Base-by-base conservation (phyloP, 2,888 invertebrate species). In the Tortricodes alternella region DNA sequence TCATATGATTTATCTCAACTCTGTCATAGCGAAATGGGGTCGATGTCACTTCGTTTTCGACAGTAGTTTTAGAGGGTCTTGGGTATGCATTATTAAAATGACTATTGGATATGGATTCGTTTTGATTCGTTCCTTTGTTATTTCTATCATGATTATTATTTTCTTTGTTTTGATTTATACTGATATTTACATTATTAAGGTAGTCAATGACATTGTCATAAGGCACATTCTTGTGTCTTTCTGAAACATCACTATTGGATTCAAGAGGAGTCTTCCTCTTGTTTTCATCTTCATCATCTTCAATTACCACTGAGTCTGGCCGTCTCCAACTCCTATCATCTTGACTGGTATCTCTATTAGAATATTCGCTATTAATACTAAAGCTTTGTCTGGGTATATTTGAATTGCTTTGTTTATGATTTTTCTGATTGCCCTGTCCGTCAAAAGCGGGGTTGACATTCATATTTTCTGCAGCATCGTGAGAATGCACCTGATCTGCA, bases 21-120 rank as follows among this genome's bases (percentile, higher is more conserved):
- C 13, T 4, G 7, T 19, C 35, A 3, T 11, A 39, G 11, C 2
- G 8, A 6, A 35, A 19, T 29, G 56, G 23, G 2, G 16, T 50
- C 1, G 16, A n/a, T 1, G 56, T 50, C 2, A 35, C 39, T 48
- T 59, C 59, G 11, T 61, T 57, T 13, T 58, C 51, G 3, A 32
- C 38, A 0, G 37, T 46, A 5, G 53, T 53, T 51, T 60, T 60
- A 7, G 24, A 7, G 15, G 19, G 15, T 18, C 16, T 35, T 16
- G 39, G 32, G 23, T 34, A 4, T 16, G n/a, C 3, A 23, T 27
- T 39, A 15, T 2, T 8, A 13, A 13, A 32, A 6, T 32, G 7
- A 13, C 15, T 21, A 15, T 13, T 34, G 9, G 27, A 9, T 27
- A n/a, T 48, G 1, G 29, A 27, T 2, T 6, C 41, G n/a, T 7